Evolutionary conservation across 2,888 invertebrate species (phyloP).

Genomic region (Xestoiulus laeticollis): DNA sequence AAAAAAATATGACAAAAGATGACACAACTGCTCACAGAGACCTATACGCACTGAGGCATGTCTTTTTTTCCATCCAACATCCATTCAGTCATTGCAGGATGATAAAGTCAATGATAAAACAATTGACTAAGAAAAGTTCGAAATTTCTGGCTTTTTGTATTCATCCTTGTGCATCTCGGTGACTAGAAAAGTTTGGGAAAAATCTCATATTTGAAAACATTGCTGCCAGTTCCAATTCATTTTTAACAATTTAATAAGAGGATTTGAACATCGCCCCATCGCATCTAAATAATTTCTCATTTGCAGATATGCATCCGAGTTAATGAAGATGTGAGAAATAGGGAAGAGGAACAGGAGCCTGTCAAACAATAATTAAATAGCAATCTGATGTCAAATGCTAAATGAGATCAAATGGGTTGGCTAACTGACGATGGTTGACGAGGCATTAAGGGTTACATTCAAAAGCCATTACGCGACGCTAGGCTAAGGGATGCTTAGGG

Average conservation of each 20-base stretch:
- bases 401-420: slow-evolving; percentile 39
- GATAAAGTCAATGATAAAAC: too few relatives aligned
- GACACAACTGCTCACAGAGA: background rate
- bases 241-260: background rate
- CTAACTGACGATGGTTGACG: slow-evolving; percentile 40
- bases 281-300: background rate
- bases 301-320: background rate
- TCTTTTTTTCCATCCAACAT: too few relatives aligned
- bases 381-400: slow-evolving; percentile 40
- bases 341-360: background rate
- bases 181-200: background rate
- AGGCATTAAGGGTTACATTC: slow-evolving; percentile 39
- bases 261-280: background rate
- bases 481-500: background rate
- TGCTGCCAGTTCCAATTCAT: too few relatives aligned
- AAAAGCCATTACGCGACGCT: slow-evolving; percentile 43
- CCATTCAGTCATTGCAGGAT: too few relatives aligned
- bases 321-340: background rate
- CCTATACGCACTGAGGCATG: too few relatives aligned
- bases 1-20: slow-evolving; percentile 28
- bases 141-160: too few relatives aligned
- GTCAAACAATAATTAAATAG: slow-evolving; percentile 45
- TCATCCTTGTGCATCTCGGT: too few relatives aligned
- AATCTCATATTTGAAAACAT: too few relatives aligned
- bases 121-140: too few relatives aligned